Evolutionary conservation across 1,140 invertebrate genomes (phyloP).

Genomic region (Cryptotermes secundus): DNA sequence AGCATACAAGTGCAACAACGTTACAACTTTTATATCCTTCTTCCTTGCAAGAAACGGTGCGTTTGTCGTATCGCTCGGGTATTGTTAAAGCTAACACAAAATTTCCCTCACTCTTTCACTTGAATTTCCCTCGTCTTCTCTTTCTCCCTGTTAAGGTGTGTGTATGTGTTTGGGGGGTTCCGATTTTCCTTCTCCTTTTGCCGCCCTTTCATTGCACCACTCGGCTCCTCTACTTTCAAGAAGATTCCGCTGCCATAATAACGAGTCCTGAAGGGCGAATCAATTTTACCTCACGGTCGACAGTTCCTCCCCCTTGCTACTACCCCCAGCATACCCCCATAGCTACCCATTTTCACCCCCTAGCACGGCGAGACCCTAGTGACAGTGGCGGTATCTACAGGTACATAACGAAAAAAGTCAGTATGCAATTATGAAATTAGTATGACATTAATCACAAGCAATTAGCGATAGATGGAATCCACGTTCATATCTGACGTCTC

Average conservation of each 20-base stretch:
- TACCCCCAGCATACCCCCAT: neutral
- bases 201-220: neutral
- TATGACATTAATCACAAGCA: neutral
- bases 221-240: neutral
- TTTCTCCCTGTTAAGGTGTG: neutral
- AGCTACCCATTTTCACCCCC: neutral
- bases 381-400: neutral
- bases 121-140: slow-evolving; percentile 1
- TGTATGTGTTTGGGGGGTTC: neutral
- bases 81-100: slow-evolving; percentile 17
- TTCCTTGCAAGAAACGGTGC: neutral
- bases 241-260: slow-evolving; percentile 2
- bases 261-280: slow-evolving; percentile 13
- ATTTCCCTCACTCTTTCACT: slow-evolving; percentile 1
- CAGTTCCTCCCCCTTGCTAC: neutral
- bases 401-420: neutral
- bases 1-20: too few relatives aligned
- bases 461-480: neutral
- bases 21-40: neutral
- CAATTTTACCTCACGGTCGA: slow-evolving; percentile 10
- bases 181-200: neutral
- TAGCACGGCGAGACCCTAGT: neutral
- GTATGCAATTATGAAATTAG: neutral
- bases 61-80: slow-evolving; percentile 9
- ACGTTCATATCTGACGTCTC: neutral